Base-by-base conservation (phyloP, 2,888 invertebrate genomes). In the Megastigmus dorsalis region DNA sequence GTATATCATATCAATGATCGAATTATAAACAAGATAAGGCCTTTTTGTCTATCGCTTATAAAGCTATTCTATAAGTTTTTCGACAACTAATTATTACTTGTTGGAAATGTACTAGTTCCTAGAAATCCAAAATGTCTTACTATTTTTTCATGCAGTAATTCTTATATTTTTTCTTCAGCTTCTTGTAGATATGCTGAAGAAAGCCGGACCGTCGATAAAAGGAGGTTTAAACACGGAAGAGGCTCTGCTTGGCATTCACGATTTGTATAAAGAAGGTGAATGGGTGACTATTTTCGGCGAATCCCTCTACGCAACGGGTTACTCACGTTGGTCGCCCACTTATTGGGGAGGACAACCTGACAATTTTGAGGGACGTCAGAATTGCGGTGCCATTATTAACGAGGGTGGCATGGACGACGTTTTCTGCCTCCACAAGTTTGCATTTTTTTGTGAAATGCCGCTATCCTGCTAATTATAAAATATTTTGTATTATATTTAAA, bases 281-380 rank as follows among this genome's bases (percentile, higher is more conserved):
- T 82, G 81, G 82, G 81, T 82, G 15, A 82, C 80, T 26, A 76
- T 81, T 33, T 79, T 80, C 36, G 82, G 82, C 13, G 82, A 82
- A 60, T 80, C 82, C 15, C 74, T 81, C 23, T 72, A 75, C 60
- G 72, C 77, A 54, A 80, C 77, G 57, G 83, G 82, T 23, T 83
- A 80, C 66, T 76, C 78, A 13, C 76, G 76, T 72, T 82, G 82
- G 82, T 79, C 78, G 52, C 26, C 30, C 18, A 79, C 78, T 62
- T 77, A 78, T 65, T 81, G 79, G 78, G 78, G 77, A 23, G 81
- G 81, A 57, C 82, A 82, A 50, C 81, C 82, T 30, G 81, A 82
- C 68, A 83, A 82, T 68, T 80, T 79, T 28, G 76, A 76, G 18
- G 79, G 79, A 5, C 78, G 78, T 63, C 82, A 82, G 55, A 79